phyloP scores from a whole-genome alignment of 2,797 vertebrate species.

The Danio aesculapii region DNA sequence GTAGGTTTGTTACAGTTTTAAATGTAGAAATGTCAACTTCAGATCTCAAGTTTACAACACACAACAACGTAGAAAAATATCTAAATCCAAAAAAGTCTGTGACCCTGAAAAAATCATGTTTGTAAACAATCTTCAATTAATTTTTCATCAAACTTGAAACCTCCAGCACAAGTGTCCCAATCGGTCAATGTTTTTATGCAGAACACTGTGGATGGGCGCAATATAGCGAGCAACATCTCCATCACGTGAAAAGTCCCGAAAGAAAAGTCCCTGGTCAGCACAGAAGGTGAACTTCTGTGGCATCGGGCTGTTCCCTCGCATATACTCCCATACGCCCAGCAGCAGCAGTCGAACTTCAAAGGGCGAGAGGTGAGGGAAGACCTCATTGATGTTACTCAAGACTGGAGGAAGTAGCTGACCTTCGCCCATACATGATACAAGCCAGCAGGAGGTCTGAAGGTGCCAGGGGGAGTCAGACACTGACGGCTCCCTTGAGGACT shows the following conservation, averaged over 20 bases:
- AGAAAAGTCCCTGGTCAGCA: slow-evolving; percentile 85
- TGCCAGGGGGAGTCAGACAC: slow-evolving; percentile 89
- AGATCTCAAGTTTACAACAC: not conserved
- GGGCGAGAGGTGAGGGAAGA: slow-evolving; percentile 87
- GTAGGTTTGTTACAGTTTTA: not conserved
- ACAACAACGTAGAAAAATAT: slow-evolving; percentile 27
- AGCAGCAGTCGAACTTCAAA: slow-evolving; percentile 93
- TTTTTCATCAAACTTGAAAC: slow-evolving; percentile 80
- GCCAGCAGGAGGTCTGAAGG: slow-evolving; percentile 86
- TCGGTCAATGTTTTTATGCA: slow-evolving; percentile 92
- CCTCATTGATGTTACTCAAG: slow-evolving; percentile 90
- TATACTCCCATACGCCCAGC: slow-evolving; percentile 92
- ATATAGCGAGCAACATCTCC: slow-evolving; percentile 88
- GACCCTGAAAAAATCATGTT: not conserved
- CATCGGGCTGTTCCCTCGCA: slow-evolving; percentile 90
- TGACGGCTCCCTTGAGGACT: slow-evolving; percentile 81
- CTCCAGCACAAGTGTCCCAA: slow-evolving; percentile 89
- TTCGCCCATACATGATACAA: slow-evolving; percentile 93
- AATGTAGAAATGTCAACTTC: not conserved
- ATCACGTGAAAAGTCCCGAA: slow-evolving; percentile 89
- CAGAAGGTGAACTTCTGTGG: slow-evolving; percentile 93
- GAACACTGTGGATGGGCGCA: slow-evolving; percentile 90
- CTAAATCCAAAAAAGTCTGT: slow-evolving; percentile 8
- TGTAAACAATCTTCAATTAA: not conserved
- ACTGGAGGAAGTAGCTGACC: slow-evolving; percentile 90